These are phyloP conservation scores for Anomalospiza imberbis DNA, from an alignment of 2,797 vertebrate genomes.

Conservation along the genomic window DNA sequence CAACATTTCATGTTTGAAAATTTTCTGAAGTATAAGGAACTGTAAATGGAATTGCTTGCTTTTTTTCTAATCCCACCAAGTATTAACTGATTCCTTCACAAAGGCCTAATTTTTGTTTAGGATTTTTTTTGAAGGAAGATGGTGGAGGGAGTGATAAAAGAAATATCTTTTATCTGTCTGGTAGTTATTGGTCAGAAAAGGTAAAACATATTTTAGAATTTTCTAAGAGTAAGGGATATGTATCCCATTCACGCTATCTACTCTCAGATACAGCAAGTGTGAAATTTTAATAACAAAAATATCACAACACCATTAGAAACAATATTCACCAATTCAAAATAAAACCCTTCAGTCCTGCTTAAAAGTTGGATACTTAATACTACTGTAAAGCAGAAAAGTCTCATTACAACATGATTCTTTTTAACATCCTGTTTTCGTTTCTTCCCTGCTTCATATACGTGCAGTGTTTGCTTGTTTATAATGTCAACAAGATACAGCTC, in stretches of 20 bases:
- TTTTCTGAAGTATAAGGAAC: neutral
- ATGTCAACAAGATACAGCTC: neutral
- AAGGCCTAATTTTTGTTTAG: neutral
- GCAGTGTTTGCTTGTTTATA: neutral
- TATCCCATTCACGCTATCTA: neutral
- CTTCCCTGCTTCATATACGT: neutral
- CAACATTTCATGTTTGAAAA: neutral
- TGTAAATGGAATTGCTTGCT: neutral
- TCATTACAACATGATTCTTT: neutral
- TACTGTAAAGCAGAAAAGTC: neutral
- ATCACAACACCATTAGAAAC: neutral
- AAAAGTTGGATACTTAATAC: neutral
- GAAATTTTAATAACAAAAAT: neutral
- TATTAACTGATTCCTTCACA: neutral
- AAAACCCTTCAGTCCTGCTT: neutral
- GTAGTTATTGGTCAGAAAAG: neutral
- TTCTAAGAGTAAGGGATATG: neutral
- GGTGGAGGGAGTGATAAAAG: neutral
- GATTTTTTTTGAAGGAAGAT: neutral
- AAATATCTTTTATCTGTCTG: neutral
- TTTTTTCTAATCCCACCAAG: neutral
- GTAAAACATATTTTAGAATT: neutral
- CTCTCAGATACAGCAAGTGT: neutral
- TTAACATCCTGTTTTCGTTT: neutral
- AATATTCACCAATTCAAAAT: neutral